Conservation (phyloP, 2,888 invertebrate genomes). For the Geotrupes spiniger region DNA sequence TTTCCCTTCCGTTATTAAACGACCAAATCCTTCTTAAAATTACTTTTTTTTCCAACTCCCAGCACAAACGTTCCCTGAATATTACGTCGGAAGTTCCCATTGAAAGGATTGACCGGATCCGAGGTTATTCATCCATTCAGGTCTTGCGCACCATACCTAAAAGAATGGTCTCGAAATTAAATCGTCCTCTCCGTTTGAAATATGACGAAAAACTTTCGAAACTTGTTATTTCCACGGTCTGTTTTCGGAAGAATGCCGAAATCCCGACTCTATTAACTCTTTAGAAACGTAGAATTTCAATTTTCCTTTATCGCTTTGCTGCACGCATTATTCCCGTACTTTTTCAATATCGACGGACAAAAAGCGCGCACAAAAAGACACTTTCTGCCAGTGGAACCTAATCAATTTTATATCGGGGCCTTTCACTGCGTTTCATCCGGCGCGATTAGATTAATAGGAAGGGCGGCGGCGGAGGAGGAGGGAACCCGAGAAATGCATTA, state of each 20-base stretch:
- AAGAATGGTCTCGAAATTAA: conserved; percentile 38
- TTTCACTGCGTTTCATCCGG: conserved; percentile 8
- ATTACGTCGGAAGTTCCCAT: too few relatives aligned
- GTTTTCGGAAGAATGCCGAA: conserved; percentile 32
- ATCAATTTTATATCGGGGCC: conserved; percentile 13
- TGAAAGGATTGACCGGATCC: conserved; percentile 15
- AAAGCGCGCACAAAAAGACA: conserved; percentile 17
- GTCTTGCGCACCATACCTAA: conserved; percentile 30
- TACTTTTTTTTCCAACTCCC: too few relatives aligned
- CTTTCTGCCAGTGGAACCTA: conserved; percentile 15
- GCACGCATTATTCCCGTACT: conserved; percentile 43
- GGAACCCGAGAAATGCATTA: too few relatives aligned
- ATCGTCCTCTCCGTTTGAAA: conserved; percentile 32
- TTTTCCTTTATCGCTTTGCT: conserved; percentile 47
- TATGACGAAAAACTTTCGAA: conserved; percentile 42
- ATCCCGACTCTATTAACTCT: conserved; percentile 44
- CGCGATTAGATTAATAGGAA: too few relatives aligned
- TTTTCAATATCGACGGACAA: conserved; percentile 33
- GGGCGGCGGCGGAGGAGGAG: too few relatives aligned
- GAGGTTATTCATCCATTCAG: conserved; percentile 35
- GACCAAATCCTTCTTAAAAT: too few relatives aligned
- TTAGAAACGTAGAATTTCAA: conserved; percentile 48
- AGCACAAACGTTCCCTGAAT: too few relatives aligned
- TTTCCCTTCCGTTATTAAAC: too few relatives aligned
- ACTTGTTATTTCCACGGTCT: conserved; percentile 39